phyloP scores from a whole-genome alignment of 2,888 invertebrate species.

The Spicauda simplicius region DNA sequence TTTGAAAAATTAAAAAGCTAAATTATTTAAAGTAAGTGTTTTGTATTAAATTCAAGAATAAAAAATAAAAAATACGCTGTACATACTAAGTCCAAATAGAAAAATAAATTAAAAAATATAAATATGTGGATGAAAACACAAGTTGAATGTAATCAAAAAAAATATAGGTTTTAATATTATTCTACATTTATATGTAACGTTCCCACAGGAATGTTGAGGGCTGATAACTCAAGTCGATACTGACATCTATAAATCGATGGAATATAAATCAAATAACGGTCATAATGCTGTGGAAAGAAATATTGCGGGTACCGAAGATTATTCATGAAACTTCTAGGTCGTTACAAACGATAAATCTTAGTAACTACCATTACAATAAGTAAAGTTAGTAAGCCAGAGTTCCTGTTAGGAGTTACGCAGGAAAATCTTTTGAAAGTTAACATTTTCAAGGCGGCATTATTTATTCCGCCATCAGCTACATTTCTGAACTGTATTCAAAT shows the following conservation, averaged over 20 bases:
- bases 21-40: too few relatives aligned
- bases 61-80: too few relatives aligned
- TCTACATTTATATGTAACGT: background rate
- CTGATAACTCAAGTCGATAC: background rate
- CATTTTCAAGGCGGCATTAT: slow-evolving; percentile 16
- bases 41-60: too few relatives aligned
- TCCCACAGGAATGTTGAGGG: background rate
- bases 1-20: too few relatives aligned
- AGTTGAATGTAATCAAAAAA: too few relatives aligned
- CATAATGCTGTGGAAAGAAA: background rate
- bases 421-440: slow-evolving; percentile 11
- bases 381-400: slow-evolving; percentile 2
- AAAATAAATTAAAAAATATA: too few relatives aligned
- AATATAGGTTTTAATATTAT: too few relatives aligned
- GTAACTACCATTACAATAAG: background rate
- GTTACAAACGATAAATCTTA: slow-evolving; percentile 8
- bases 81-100: too few relatives aligned
- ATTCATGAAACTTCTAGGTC: slow-evolving; percentile 11
- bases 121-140: too few relatives aligned
- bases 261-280: background rate
- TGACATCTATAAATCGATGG: slow-evolving; percentile 1
- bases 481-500: slow-evolving; percentile 27
- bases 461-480: slow-evolving; percentile 35
- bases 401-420: slow-evolving; percentile 2
- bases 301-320: background rate